These are phyloP conservation scores for Calameuta filiformis DNA, from an alignment of 2,888 invertebrate species.

Conservation along the genomic window DNA sequence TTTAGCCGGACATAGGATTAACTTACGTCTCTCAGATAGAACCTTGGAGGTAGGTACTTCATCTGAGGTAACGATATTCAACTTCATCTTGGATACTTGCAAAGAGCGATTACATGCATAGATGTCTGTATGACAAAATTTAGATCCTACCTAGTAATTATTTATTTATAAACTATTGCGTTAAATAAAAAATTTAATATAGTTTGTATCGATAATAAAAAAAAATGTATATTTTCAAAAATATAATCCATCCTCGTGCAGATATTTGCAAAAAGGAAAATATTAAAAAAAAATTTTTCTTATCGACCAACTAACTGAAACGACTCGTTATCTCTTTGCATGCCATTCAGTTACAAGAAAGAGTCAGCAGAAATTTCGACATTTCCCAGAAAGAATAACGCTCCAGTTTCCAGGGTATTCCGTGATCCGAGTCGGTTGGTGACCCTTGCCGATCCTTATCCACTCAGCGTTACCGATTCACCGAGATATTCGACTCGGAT, in stretches of 20 bases:
- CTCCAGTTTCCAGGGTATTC: constrained; percentile 1
- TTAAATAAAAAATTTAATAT: background rate
- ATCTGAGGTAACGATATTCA: constrained; percentile 8
- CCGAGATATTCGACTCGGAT: background rate
- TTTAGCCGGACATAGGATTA: constrained; percentile 48
- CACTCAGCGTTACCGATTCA: background rate
- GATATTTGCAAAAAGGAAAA: background rate
- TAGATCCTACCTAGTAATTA: background rate
- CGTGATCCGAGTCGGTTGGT: background rate
- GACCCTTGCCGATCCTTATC: background rate
- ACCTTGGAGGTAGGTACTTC: constrained; percentile 5
- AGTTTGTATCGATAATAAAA: background rate
- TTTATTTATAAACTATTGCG: background rate
- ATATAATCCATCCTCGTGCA: background rate
- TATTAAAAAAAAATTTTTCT: background rate
- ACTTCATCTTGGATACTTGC: background rate
- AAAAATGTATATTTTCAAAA: too few species aligned
- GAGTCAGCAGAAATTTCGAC: background rate
- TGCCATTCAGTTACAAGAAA: background rate
- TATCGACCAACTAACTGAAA: background rate
- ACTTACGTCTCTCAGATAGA: constrained; percentile 21
- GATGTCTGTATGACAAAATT: background rate
- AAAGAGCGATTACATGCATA: background rate
- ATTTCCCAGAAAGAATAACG: background rate
- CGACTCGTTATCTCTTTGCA: background rate